Evolutionary conservation across 2,888 invertebrate species (phyloP), one percentile per base, ranked within the genome.

Genomic region (Ophioninae sp.): DNA sequence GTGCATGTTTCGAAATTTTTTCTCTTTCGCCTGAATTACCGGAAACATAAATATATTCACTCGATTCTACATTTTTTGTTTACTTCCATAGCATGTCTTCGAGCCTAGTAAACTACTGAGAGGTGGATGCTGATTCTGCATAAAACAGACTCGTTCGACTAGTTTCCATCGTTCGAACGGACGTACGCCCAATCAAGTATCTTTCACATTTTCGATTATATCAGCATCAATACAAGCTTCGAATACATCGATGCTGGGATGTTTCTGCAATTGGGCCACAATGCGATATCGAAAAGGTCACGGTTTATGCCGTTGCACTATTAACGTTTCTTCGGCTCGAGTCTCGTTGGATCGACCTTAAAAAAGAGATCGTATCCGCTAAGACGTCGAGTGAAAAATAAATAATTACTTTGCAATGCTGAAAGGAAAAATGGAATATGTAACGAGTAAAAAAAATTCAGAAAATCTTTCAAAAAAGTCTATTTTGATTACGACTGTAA

Each of bases 51-150:
- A 20, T 71, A 22, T 9, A 2, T 68, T 23, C 17, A 8, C 23
- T 30, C 23, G n/a, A 30, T 17, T 13, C 37, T 7, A 51, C 51
- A 51, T 68, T 51, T 51, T n/a, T 51, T 51, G 51, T 68, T 44
- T 51, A 68, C 51, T 23, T 77, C 77, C 61, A 82, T 73, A 74
- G 8, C 73, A 82, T 69, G 69, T 82, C 77, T 78, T 82, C 58
- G 72, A 56, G 73, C 56, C 13, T 20, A 51, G 23, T 41, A 59
- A 37, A 69, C 68, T 30, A 23, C n/a, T 51, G 39, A 74, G 30
- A 10, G 23, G 20, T 63, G 63, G 58, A 64, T 58, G 69, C 8
- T 10, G 63, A 37, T 41, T 63, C 68, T 64, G 72, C 69, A 74
- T 39, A 74, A 78, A 69, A 37, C 17, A 73, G 61, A 68, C 68